phyloP scores from a whole-genome alignment of 1,140 invertebrate species.

The Drosophila miranda region DNA sequence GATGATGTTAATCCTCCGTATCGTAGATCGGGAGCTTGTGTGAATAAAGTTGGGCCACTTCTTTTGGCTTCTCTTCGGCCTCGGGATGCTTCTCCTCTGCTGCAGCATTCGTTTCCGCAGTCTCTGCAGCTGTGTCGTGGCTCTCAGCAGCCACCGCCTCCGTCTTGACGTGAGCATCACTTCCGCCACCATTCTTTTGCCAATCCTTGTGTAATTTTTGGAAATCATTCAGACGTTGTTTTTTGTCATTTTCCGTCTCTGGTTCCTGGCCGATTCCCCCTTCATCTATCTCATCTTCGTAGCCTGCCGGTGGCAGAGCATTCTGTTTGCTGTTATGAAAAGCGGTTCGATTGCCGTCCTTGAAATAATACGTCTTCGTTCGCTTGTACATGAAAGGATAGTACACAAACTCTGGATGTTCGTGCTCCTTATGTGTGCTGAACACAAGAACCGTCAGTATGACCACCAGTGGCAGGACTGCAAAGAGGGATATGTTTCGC shows the following conservation, averaged over 20 bases:
- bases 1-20: too few relatives aligned
- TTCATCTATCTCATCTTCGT: constrained; percentile 84
- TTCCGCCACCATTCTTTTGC: constrained; percentile 16
- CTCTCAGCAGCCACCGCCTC: too few relatives aligned
- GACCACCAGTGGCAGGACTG: constrained; percentile 29
- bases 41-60: too few relatives aligned
- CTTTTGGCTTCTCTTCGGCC: too few relatives aligned
- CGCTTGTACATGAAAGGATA: constrained; percentile 88
- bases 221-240: constrained; percentile 30
- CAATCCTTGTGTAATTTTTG: constrained; percentile 23
- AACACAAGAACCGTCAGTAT: constrained; percentile 42
- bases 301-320: constrained; percentile 88
- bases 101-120: too few relatives aligned
- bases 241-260: constrained; percentile 37
- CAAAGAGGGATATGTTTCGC: too few relatives aligned
- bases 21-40: too few relatives aligned
- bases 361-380: constrained; percentile 91
- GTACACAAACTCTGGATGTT: constrained; percentile 85
- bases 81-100: too few relatives aligned
- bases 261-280: constrained; percentile 10
- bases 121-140: too few relatives aligned
- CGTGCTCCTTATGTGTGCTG: constrained; percentile 62
- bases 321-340: constrained; percentile 91
- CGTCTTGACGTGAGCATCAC: too few relatives aligned
- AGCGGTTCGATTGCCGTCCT: constrained; percentile 89